Percentiles rank a stretch among this genome's conserved stretches.
These are phyloP conservation scores for Alca torda DNA, from an alignment of 2,797 vertebrate species.

Conservation along the genomic window DNA sequence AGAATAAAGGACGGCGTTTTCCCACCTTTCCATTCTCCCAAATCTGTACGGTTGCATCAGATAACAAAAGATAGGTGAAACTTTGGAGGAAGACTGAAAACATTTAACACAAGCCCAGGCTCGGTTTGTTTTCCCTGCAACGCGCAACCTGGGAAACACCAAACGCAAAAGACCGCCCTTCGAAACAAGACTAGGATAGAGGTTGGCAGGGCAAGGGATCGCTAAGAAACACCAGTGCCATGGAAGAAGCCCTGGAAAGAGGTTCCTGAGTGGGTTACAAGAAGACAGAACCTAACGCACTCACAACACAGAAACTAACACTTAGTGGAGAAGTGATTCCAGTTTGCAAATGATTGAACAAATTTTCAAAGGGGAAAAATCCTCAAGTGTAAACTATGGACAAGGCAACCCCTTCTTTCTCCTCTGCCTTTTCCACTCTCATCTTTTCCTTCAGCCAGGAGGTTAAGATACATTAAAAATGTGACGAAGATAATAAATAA, in stretches of 20 bases:
- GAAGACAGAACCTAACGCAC: not conserved
- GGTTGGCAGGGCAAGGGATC: not conserved
- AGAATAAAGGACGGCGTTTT: not conserved
- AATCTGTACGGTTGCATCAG: not conserved
- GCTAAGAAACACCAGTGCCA: rapidly evolving
- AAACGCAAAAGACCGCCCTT: not conserved
- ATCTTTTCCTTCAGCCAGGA: not conserved
- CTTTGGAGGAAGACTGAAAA: not conserved
- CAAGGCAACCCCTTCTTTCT: not conserved
- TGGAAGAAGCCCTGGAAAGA: not conserved
- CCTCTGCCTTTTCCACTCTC: not conserved
- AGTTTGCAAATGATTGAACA: not conserved
- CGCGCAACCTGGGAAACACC: not conserved
- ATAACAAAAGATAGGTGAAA: not conserved
- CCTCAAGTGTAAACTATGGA: not conserved
- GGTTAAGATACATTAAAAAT: not conserved
- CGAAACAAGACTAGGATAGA: not conserved
- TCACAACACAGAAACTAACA: not conserved
- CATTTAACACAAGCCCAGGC: not conserved
- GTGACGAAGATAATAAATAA: not conserved
- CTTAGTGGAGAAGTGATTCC: not conserved
- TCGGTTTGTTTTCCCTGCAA: not conserved
- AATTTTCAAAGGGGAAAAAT: not conserved
- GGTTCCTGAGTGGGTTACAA: not conserved
- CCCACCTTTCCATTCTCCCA: not conserved